Evolutionary conservation across 2,113 vertebrate genomes (phyloP), one percentile per base, ranked within the genome.

Genomic region (Xenus cinereus): DNA sequence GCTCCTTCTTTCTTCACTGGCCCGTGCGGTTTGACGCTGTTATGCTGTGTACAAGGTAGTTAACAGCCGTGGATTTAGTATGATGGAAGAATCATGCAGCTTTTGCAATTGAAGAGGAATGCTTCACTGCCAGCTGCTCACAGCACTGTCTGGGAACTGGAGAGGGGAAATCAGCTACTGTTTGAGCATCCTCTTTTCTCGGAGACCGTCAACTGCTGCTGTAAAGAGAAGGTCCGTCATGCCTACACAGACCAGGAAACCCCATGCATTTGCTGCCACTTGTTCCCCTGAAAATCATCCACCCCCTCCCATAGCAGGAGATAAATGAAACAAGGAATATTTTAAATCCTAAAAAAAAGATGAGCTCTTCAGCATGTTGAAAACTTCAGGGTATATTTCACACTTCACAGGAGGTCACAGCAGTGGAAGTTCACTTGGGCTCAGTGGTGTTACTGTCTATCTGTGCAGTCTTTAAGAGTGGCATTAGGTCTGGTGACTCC

Each of bases 201-300:
- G 32, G 35, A 45, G 10, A 8, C 20, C n/a, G 4, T 19, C 33
- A 64, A 3, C 5, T 54, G 21, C 51, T 92, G 27, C 82, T 75
- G 3, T 43, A n/a, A 64, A 62, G 14, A 0, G 1, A 75, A 60
- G 7, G 4, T 71, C 13, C 7, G 2, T 30, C 12, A 23, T 3
- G 0, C 4, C 20, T 21, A 12, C 16, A 43, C 13, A 27, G 51
- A 78, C 7, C 26, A 46, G 16, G 39, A 81, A 82, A 66, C 23
- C 6, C 17, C 1, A 0, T 1, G 0, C 24, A 22, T 63, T 54
- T 93, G 23, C 28, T 57, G 19, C 21, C 1, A 1, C 10, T 1
- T 0, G 35, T 60, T 26, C 15, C 51, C 7, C 3, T 33, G 26
- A 78, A 2, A 9, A 30, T 22, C 19, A 22, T 4, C 8, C 48